Conservation (phyloP, 2,113 vertebrate species). For the Salvelinus namaycush region DNA sequence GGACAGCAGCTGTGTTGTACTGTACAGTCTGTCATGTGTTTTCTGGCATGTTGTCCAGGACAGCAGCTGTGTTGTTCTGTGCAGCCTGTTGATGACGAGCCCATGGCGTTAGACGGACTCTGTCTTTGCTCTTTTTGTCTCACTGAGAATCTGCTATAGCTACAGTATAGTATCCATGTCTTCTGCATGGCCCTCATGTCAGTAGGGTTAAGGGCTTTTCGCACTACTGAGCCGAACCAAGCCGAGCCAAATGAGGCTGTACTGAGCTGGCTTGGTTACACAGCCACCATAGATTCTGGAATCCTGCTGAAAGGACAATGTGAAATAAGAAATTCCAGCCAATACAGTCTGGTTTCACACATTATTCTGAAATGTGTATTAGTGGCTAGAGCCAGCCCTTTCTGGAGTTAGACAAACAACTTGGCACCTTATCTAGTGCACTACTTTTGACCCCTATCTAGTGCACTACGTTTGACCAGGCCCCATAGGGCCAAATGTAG, state of each 20-base stretch:
- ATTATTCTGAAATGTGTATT: background rate
- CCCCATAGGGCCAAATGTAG: too few species aligned
- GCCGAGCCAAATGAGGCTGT: too few species aligned
- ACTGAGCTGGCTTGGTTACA: too few species aligned
- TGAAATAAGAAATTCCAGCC: too few species aligned
- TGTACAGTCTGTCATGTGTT: background rate
- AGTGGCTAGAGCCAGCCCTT: background rate
- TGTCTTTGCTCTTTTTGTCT: background rate
- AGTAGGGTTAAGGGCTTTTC: slow-evolving; percentile 1
- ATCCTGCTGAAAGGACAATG: too few species aligned
- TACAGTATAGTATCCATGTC: background rate
- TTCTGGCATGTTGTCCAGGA: background rate
- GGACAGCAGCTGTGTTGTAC: background rate
- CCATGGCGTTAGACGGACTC: background rate
- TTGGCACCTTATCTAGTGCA: too few species aligned
- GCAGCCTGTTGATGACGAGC: background rate
- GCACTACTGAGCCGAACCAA: too few species aligned
- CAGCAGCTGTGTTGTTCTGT: background rate
- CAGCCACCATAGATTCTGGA: too few species aligned
- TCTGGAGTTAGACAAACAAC: background rate
- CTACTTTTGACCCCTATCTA: too few species aligned
- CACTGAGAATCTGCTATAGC: background rate
- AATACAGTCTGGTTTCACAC: too few species aligned
- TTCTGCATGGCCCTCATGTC: background rate
- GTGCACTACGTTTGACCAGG: too few species aligned